Conservation (phyloP, 2,113 vertebrate genomes). For the Echinops telfairi region DNA sequence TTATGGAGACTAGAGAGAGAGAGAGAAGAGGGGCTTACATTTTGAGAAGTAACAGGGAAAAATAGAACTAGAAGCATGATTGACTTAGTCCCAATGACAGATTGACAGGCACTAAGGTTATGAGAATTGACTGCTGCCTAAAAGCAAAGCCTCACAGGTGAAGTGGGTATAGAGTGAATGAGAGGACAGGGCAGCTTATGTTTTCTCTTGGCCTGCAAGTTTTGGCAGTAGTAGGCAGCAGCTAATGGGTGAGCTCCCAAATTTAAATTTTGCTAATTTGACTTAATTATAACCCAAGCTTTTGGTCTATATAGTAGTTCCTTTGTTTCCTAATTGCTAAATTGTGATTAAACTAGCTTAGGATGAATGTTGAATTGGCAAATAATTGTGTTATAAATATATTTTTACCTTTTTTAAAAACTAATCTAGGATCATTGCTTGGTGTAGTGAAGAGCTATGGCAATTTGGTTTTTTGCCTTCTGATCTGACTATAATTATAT, state of each 20-base stretch:
- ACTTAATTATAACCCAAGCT: neutral
- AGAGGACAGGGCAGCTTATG: neutral
- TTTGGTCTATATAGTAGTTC: neutral
- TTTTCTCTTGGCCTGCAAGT: neutral
- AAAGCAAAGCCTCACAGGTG: too few relatives aligned
- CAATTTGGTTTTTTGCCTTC: slow-evolving; percentile 14
- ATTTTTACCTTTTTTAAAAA: neutral
- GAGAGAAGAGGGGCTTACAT: neutral
- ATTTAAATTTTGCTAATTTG: slow-evolving; percentile 1
- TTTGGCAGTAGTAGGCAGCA: neutral
- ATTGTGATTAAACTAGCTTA: slow-evolving; percentile 12
- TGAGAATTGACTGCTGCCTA: neutral
- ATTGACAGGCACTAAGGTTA: neutral
- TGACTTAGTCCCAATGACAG: neutral
- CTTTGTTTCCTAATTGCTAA: too few relatives aligned
- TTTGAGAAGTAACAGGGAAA: neutral
- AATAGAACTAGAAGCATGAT: neutral
- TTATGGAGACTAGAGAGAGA: neutral
- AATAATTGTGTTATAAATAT: neutral
- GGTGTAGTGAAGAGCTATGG: neutral
- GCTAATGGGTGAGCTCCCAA: neutral
- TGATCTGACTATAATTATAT: neutral
- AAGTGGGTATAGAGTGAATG: neutral
- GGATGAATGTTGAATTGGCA: neutral
- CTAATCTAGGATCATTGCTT: slow-evolving; percentile 7